Evolutionary conservation across 2,113 vertebrate genomes (phyloP), one percentile per base, ranked within the genome.

Genomic region (Jacana jacana): DNA sequence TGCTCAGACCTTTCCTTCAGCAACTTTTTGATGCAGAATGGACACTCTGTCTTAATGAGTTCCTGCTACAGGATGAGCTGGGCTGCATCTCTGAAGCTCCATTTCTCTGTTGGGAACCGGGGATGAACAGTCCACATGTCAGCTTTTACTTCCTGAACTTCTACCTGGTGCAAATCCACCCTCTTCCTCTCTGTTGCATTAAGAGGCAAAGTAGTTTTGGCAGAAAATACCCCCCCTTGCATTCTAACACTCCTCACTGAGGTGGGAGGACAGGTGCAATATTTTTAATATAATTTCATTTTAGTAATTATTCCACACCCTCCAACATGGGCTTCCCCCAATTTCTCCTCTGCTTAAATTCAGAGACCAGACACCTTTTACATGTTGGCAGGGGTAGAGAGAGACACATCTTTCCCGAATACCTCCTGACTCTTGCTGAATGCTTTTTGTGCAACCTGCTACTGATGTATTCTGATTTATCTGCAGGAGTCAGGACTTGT

Each of bases 1-100:
- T 58, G 18, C 49, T 33, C 55, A 51, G 40, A 46, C 11, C 20
- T 86, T 92, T 51, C 17, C 24, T 58, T 73, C 60, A 73, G 60
- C 1, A 8, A 27, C 23, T 4, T 57, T 63, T 46, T 17, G 69
- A 35, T 0, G 4, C 30, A 31, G 60, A 72, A 12, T 4, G 1
- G 57, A 17, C 20, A 17, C 5, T 19, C 17, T 24, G 39, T 55
- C 27, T 54, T 31, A 25, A 30, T 64, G 58, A 13, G 55, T 37
- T 35, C 42, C 33, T 61, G 65, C 70, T 78, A 20, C 30, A 16
- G 42, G 48, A 37, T 35, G 28, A 44, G 52, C 46, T 39, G 65
- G 63, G 19, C n/a, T 58, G 11, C 49, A 31, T 10, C 17, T 82
- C 20, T 2, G 1, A 52, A 68, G 25, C 10, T 52, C 40, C 9